Evolutionary conservation across 2,113 vertebrate genomes (phyloP).

Genomic region (Brevimyrus niger): DNA sequence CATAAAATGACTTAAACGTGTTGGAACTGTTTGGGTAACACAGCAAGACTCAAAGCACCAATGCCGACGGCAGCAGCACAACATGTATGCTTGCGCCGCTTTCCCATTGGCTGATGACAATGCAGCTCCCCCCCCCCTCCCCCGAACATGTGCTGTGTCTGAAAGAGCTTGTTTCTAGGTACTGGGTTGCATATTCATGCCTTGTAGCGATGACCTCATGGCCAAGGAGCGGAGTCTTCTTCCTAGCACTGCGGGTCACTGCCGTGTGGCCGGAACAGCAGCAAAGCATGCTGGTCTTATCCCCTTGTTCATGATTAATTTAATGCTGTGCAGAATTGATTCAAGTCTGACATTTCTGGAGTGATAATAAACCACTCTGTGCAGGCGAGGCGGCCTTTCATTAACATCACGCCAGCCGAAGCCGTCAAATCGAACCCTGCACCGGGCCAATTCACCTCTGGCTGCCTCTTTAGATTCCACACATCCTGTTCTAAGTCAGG

Average conservation of each 20-base stretch:
- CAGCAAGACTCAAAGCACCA: too few species aligned
- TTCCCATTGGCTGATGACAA: not conserved
- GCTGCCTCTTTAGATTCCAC: not conserved
- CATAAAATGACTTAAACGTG: not conserved
- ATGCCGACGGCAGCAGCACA: not conserved
- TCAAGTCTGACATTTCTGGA: slow-evolving; percentile 3
- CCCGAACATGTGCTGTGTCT: not conserved
- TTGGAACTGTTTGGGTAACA: not conserved
- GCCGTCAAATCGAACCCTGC: not conserved
- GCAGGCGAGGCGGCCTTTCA: not conserved
- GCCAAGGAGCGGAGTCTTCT: too few species aligned
- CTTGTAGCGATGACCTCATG: not conserved
- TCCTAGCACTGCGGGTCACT: not conserved
- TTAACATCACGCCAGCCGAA: not conserved
- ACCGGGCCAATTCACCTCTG: not conserved
- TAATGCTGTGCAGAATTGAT: not conserved
- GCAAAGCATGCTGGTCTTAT: not conserved
- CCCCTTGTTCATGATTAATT: slow-evolving; percentile 1
- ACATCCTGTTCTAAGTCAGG: not conserved
- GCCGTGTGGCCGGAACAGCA: not conserved
- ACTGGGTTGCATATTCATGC: not conserved
- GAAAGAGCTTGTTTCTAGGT: not conserved
- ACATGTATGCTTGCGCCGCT: not conserved
- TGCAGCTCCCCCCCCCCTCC: not conserved
- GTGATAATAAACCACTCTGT: slow-evolving; percentile 7